Evolutionary conservation across 2,888 invertebrate species (phyloP).

Genomic region (Dioctria rufipes): DNA sequence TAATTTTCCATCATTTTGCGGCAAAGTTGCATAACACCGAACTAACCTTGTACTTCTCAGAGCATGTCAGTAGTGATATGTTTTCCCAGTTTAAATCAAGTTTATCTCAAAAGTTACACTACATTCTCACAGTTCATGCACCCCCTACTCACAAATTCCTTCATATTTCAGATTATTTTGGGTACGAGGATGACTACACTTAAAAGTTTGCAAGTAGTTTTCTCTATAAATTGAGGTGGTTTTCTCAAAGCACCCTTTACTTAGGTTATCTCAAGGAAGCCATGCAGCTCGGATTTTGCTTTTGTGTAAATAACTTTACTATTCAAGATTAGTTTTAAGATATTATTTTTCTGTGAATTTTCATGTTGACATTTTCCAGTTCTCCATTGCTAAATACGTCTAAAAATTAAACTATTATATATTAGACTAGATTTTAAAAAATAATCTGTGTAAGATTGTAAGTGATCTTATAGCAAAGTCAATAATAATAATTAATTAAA

Average conservation of each 20-base stretch:
- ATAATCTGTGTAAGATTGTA: too few species aligned
- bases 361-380: too few species aligned
- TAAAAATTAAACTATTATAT: too few species aligned
- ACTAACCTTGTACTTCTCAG: slow-evolving; percentile 1
- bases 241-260: background rate
- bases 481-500: too few species aligned
- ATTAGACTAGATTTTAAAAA: too few species aligned
- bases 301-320: background rate
- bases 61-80: slow-evolving; percentile 45
- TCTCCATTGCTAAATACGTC: too few species aligned
- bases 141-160: slow-evolving; percentile 15
- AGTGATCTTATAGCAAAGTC: too few species aligned
- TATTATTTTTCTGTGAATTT: background rate
- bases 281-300: slow-evolving; percentile 20
- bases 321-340: background rate
- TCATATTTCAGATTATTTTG: slow-evolving; percentile 13
- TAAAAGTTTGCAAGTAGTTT: slow-evolving; percentile 37
- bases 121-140: background rate
- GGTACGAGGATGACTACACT: slow-evolving; percentile 3
- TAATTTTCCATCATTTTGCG: slow-evolving; percentile 21
- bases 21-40: slow-evolving; percentile 19
- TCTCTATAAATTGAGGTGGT: slow-evolving; percentile 10
- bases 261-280: slow-evolving; percentile 24
- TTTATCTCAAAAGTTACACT: slow-evolving; percentile 47
- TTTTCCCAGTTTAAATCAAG: slow-evolving; percentile 48